phyloP scores from a whole-genome alignment of 37 sponge, comb jelly and placozoan species.

The Ianthella basta region DNA sequence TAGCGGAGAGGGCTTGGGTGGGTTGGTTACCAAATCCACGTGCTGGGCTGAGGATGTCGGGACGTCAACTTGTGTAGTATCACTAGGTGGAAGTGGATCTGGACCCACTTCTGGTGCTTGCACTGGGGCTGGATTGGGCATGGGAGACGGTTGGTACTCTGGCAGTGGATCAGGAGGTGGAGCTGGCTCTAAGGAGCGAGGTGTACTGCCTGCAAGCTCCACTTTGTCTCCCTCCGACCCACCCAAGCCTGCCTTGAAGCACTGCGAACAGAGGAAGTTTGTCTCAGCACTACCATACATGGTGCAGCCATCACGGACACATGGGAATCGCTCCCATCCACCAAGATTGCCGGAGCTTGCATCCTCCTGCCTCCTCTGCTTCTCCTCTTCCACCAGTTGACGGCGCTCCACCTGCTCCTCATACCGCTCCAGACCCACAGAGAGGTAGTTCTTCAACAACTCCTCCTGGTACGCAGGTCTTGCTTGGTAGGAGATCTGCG shows the following conservation, averaged over 20 bases:
- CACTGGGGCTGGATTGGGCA: not conserved
- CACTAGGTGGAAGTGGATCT: not conserved
- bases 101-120: not conserved
- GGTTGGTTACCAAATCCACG: not conserved
- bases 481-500: conserved; percentile 45
- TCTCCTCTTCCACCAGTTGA: conserved; percentile 38
- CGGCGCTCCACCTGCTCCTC: conserved; percentile 38
- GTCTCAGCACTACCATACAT: conserved; percentile 67
- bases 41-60: not conserved
- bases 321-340: conserved; percentile 48
- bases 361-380: conserved; percentile 49
- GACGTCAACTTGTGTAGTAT: not conserved
- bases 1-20: not conserved
- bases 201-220: not conserved
- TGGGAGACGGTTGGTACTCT: not conserved
- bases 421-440: conserved; percentile 37
- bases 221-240: not conserved
- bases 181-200: not conserved
- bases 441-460: conserved; percentile 67
- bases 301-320: conserved; percentile 50
- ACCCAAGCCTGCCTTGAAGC: conserved; percentile 38
- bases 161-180: not conserved
- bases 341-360: not conserved
- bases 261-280: conserved; percentile 64
- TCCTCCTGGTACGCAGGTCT: conserved; percentile 72